These are phyloP conservation scores for Laticauda laticaudata DNA, from an alignment of 2,113 vertebrate species.

Conservation along the genomic window DNA sequence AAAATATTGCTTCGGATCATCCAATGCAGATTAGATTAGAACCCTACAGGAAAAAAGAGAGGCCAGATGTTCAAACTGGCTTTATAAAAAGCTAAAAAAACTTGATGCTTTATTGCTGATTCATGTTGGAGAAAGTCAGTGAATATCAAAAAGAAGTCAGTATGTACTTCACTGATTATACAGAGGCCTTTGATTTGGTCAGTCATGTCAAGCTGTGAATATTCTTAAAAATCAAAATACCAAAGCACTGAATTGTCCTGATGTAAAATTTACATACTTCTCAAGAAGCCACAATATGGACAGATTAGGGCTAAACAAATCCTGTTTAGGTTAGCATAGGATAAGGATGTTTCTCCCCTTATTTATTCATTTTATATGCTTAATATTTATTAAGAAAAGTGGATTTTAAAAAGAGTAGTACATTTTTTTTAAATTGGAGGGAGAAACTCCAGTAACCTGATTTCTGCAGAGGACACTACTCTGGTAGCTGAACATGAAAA, in stretches of 20 bases:
- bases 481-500: neutral
- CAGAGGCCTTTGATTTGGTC: neutral
- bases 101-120: neutral
- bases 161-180: neutral
- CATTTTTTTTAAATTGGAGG: neutral
- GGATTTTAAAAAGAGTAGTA: neutral
- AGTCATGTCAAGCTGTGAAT: neutral
- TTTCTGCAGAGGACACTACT: neutral
- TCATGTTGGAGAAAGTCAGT: neutral
- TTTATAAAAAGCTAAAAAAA: neutral
- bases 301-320: neutral
- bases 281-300: neutral
- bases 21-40: neutral
- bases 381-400: neutral
- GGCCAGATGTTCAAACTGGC: neutral
- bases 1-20: neutral
- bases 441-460: neutral
- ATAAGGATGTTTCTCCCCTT: neutral
- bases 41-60: neutral
- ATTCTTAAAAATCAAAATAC: neutral
- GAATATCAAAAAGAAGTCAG: neutral
- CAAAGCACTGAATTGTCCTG: neutral
- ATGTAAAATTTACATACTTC: neutral
- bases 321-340: neutral
- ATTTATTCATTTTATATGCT: neutral